Evolutionary conservation across 2,113 vertebrate genomes (phyloP).

Genomic region (Spheniscus mendiculus): DNA sequence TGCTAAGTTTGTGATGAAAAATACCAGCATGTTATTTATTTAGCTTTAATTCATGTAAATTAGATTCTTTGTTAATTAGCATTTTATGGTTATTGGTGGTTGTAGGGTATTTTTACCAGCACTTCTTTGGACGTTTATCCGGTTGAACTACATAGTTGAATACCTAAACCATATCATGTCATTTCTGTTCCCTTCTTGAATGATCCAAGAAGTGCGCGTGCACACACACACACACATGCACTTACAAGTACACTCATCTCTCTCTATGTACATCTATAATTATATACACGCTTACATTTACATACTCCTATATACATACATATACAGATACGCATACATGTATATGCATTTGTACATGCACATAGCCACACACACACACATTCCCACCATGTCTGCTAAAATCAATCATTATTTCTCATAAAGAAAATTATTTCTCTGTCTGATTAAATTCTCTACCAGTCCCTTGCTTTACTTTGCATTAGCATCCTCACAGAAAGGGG

Average conservation of each 20-base stretch:
- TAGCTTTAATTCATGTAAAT: background rate
- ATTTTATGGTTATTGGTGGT: background rate
- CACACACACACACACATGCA: too few species aligned
- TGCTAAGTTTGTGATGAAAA: background rate
- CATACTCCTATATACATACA: background rate
- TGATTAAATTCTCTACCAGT: background rate
- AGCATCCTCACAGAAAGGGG: background rate
- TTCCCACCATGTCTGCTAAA: background rate
- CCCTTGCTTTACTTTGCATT: background rate
- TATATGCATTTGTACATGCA: background rate
- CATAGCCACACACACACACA: background rate
- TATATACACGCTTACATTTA: background rate
- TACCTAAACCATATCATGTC: background rate
- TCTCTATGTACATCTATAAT: background rate
- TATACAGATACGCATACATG: accelerated
- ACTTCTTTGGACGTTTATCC: background rate
- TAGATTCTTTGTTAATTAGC: background rate
- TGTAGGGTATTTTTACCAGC: background rate
- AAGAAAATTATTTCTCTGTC: background rate
- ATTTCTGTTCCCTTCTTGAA: background rate
- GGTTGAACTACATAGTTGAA: background rate
- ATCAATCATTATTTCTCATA: background rate
- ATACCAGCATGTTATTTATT: background rate
- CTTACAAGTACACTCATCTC: background rate
- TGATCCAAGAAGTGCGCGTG: background rate